These are phyloP conservation scores for Bacillus rossius DNA, from an alignment of 1,140 invertebrate genomes.

Conservation along the genomic window DNA sequence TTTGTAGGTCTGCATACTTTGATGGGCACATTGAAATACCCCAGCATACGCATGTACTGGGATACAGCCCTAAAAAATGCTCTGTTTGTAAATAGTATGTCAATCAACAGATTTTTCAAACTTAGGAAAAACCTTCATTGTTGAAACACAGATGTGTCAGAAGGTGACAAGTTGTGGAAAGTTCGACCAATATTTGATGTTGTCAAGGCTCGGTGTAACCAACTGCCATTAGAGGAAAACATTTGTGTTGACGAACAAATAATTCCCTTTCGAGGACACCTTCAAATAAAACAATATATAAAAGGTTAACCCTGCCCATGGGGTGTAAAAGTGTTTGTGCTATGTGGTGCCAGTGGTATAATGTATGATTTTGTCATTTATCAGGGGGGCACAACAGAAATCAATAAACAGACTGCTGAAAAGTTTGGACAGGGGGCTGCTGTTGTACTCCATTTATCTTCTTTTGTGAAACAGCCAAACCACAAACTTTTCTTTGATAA, in stretches of 20 bases:
- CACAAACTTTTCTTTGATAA: constrained; percentile 19
- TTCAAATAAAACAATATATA: background rate
- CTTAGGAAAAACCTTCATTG: background rate
- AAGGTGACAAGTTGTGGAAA: constrained; percentile 7
- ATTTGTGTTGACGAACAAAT: constrained; percentile 14
- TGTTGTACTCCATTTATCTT: background rate
- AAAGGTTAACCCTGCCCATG: constrained; percentile 5
- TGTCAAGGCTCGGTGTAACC: background rate
- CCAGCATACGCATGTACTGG: constrained; percentile 9
- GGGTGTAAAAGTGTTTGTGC: constrained; percentile 14
- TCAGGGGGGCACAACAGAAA: background rate
- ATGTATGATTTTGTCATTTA: constrained; percentile 14
- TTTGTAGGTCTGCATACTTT: constrained; percentile 12
- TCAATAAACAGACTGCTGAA: background rate
- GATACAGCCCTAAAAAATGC: constrained; percentile 11
- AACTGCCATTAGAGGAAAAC: constrained; percentile 7
- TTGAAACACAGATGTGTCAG: background rate
- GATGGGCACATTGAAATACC: constrained; percentile 9
- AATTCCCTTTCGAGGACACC: constrained; percentile 8
- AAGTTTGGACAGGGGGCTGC: background rate
- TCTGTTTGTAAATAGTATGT: constrained; percentile 3
- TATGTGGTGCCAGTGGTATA: constrained; percentile 11
- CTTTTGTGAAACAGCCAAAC: background rate
- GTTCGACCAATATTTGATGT: constrained; percentile 10
- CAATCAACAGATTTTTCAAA: constrained; percentile 8